phyloP scores from a whole-genome alignment of 2,888 invertebrate species.

The Diarsia mendica region DNA sequence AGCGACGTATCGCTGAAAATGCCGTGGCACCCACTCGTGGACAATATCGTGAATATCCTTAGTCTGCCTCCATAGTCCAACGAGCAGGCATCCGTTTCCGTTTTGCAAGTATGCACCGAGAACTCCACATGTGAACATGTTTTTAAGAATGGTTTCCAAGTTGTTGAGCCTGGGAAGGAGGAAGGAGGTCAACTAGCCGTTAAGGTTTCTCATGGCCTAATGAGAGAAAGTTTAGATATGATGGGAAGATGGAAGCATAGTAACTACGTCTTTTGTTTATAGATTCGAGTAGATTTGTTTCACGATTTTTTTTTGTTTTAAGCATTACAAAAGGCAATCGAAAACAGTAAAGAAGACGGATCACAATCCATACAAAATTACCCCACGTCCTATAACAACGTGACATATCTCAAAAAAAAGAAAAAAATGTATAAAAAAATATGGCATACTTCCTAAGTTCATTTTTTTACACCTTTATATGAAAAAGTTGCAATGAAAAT shows the following conservation, averaged over 20 bases:
- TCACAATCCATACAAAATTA: too few relatives aligned
- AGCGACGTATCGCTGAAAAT: constrained; percentile 50
- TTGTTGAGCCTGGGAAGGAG: constrained; percentile 81
- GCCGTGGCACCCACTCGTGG: constrained; percentile 57
- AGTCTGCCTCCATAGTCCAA: constrained; percentile 76
- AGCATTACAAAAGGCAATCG: not conserved
- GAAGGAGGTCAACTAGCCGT: constrained; percentile 65
- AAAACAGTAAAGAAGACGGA: not conserved
- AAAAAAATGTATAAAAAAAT: too few relatives aligned
- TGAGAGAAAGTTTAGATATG: constrained; percentile 40
- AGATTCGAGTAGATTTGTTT: constrained; percentile 4
- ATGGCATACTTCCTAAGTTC: too few relatives aligned
- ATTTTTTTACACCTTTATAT: too few relatives aligned
- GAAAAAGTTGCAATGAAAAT: too few relatives aligned
- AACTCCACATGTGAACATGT: constrained; percentile 77
- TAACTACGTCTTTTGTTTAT: not conserved
- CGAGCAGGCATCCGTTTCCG: constrained; percentile 75
- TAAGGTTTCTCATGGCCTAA: constrained; percentile 42
- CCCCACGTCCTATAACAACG: too few relatives aligned
- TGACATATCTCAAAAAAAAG: too few relatives aligned
- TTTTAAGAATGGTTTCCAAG: constrained; percentile 77
- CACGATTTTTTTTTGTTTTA: not conserved
- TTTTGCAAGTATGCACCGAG: constrained; percentile 77
- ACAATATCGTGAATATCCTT: constrained; percentile 61
- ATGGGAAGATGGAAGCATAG: constrained; percentile 30